Conservation (phyloP, 2,888 invertebrate species). For the Encarsia formosa region DNA sequence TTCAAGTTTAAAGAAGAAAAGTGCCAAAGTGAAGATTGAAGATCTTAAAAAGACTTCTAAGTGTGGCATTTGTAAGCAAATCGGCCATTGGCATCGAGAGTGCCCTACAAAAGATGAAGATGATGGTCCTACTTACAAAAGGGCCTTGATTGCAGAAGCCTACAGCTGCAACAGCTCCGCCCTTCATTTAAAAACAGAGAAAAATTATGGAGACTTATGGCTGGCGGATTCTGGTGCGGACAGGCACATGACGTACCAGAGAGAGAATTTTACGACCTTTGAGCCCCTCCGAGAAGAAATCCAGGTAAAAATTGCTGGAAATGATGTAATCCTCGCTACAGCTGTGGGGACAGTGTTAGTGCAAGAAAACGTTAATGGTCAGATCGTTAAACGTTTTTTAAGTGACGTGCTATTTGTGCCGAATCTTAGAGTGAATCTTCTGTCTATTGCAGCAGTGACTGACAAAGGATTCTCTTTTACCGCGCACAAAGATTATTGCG, state of each 20-base stretch:
- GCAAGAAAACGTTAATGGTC: slow-evolving; percentile 2
- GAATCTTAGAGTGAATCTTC: neutral
- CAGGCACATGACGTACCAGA: slow-evolving; percentile 25
- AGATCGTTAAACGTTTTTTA: neutral
- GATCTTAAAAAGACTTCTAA: neutral
- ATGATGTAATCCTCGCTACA: slow-evolving; percentile 3
- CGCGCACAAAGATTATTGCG: neutral
- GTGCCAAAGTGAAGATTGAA: neutral
- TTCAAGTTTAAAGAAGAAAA: neutral
- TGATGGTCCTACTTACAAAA: neutral
- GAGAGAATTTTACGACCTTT: slow-evolving; percentile 16
- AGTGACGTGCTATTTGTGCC: neutral
- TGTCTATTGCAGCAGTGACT: neutral
- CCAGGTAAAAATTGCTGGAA: slow-evolving; percentile 16
- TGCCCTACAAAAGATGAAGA: too few species aligned
- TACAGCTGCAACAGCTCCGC: slow-evolving; percentile 5
- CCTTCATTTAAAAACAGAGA: slow-evolving; percentile 10
- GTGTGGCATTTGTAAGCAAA: neutral
- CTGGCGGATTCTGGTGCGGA: slow-evolving; percentile 30
- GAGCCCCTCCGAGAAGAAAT: neutral
- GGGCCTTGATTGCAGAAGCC: neutral
- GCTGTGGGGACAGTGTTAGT: slow-evolving; percentile 18
- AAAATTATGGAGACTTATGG: slow-evolving; percentile 11
- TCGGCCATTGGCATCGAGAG: slow-evolving; percentile 6
- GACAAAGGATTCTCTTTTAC: neutral